Conservation (phyloP, 2,888 invertebrate genomes). For the Sinohyriopsis cumingii region DNA sequence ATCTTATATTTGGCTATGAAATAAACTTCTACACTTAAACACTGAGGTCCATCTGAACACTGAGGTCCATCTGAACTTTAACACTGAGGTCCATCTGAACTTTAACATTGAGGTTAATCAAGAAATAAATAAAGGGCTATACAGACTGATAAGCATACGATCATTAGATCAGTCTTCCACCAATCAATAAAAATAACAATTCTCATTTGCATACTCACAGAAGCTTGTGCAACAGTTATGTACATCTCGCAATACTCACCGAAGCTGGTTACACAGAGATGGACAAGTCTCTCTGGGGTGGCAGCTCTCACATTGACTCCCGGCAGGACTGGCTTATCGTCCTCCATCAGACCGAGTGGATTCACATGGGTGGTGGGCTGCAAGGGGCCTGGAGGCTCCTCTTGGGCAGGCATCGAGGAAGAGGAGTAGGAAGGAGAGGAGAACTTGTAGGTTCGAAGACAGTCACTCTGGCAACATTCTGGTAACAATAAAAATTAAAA, state of each 20-base stretch:
- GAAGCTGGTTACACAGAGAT: constrained; percentile 71
- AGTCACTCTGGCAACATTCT: constrained; percentile 48
- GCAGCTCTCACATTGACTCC: constrained; percentile 65
- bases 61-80: background rate
- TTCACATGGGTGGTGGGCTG: constrained; percentile 24
- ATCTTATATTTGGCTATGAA: too few relatives aligned
- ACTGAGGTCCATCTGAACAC: background rate
- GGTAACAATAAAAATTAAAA: constrained; percentile 13
- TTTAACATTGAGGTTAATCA: background rate
- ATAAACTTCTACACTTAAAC: background rate
- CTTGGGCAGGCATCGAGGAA: constrained; percentile 37
- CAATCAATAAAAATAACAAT: background rate
- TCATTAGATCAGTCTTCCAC: background rate
- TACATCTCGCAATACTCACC: constrained; percentile 59
- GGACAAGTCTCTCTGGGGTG: constrained; percentile 70
- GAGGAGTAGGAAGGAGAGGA: constrained; percentile 12
- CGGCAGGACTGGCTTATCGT: constrained; percentile 65
- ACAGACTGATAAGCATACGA: background rate
- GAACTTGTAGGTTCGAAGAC: constrained; percentile 35
- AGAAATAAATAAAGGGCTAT: background rate
- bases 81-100: background rate
- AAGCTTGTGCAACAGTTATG: too few relatives aligned
- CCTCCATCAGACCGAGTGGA: constrained; percentile 55
- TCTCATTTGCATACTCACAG: too few relatives aligned
- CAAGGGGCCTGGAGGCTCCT: constrained; percentile 27